Base-by-base conservation (phyloP, 2,888 invertebrate species). In the Matsumyia berberina region DNA sequence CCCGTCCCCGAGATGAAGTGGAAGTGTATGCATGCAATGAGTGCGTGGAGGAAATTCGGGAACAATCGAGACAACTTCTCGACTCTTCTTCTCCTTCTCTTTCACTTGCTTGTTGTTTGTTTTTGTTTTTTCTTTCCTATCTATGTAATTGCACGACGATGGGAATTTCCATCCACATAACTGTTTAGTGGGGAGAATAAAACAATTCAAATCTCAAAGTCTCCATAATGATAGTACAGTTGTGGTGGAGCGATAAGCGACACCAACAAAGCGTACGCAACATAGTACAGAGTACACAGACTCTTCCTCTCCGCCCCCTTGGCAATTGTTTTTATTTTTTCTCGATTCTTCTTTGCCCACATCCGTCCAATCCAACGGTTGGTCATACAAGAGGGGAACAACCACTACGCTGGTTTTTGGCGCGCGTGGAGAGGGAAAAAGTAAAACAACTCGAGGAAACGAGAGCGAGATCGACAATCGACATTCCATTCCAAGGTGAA, bases 141-240 rank as follows among this genome's bases (percentile, higher is more conserved):
- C n/a, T n/a, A n/a, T n/a, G n/a, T 39, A 44, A 42, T 66, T 29
- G 15, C 29, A 66, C 29, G 9, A 53, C 53, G 29, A 39, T 77
- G 77, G 82, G 72, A 82, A 82, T 77, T 82, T 77, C 70, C 82
- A 82, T 70, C 39, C 55, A 24, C 35, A 44, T 57, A 19, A 33
- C 46, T 17, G 29, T 24, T 9, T 31, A 46, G 11, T 11, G 37
- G 24, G 46, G 37, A 37, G 19, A 24, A 44, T 11, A 9, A 15
- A 24, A 44, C 17, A 12, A 73, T 24, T 42, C 33, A 55, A 35
- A 53, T 11, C n/a, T 12, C 49, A 51, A 17, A 58, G 12, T 12
- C 37, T 7, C 33, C 9, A 24, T 51, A 51, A 39, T 37, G 53
- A 24, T 24, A 24, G 24, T 24, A 24, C 24, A 24, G 24, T 24